Evolutionary conservation across 2,113 vertebrate species (phyloP).

Genomic region (Stigmatopora argus): DNA sequence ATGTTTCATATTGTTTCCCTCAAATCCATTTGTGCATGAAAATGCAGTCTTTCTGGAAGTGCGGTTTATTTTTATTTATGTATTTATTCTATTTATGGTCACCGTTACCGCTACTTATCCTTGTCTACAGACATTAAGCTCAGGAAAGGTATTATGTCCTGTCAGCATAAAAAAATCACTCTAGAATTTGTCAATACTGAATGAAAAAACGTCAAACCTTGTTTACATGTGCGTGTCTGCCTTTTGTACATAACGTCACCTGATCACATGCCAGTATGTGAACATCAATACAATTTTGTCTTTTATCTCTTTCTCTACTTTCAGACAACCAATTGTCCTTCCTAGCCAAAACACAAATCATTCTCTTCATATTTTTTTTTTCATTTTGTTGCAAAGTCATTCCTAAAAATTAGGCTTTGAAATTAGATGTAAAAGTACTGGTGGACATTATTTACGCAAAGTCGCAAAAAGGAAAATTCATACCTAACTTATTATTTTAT

Average conservation of each 20-base stretch:
- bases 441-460: conserved; percentile 18
- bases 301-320: conserved; percentile 13
- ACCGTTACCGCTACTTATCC: conserved; percentile 1
- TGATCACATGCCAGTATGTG: conserved; percentile 3
- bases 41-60: background rate
- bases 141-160: conserved; percentile 68
- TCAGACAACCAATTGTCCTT: conserved; percentile 51
- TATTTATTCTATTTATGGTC: background rate
- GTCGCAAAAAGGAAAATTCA: background rate
- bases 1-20: too few relatives aligned
- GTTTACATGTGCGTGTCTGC: conserved; percentile 38
- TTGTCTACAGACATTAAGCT: conserved; percentile 54
- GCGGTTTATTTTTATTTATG: background rate
- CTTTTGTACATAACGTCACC: conserved; percentile 5
- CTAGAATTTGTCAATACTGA: conserved; percentile 54
- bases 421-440: conserved; percentile 16
- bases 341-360: conserved; percentile 45
- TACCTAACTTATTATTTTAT: background rate
- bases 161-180: conserved; percentile 58
- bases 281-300: conserved; percentile 22
- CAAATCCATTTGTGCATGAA: background rate
- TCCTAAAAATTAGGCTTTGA: conserved; percentile 18
- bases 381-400: conserved; percentile 39
- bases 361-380: conserved; percentile 6
- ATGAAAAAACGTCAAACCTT: conserved; percentile 48